phyloP scores from a whole-genome alignment of 2,888 invertebrate species.

The Acanthococcus lagerstroemiae region DNA sequence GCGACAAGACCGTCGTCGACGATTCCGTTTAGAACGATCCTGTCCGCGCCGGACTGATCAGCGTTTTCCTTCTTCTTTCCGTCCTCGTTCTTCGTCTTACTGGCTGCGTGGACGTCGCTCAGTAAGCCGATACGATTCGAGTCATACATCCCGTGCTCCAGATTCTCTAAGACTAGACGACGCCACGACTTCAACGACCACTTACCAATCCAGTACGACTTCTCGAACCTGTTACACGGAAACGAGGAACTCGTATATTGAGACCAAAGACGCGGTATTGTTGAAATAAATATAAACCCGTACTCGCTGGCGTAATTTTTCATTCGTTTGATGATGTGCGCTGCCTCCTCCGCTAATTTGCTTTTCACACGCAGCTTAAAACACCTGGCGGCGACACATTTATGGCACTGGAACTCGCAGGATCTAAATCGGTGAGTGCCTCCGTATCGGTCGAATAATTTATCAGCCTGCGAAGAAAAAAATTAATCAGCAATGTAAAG shows the following conservation, averaged over 20 bases:
- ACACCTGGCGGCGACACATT: conserved; percentile 47
- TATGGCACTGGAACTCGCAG: conserved; percentile 41
- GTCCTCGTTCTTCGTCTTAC: conserved; percentile 21
- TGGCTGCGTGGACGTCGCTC: conserved; percentile 20
- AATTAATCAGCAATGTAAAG: too few species aligned
- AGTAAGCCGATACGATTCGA: not conserved
- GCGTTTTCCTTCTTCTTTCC: conserved; percentile 19
- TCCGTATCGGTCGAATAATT: conserved; percentile 44
- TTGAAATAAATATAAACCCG: not conserved
- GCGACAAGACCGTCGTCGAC: not conserved
- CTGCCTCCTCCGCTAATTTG: conserved; percentile 46
- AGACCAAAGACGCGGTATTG: not conserved
- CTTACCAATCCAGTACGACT: conserved; percentile 47
- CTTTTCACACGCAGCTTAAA: conserved; percentile 44
- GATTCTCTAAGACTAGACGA: conserved; percentile 27
- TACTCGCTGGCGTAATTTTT: conserved; percentile 7
- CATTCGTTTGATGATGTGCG: conserved; percentile 40
- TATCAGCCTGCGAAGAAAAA: conserved; percentile 40
- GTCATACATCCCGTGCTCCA: conserved; percentile 13
- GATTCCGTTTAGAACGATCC: not conserved
- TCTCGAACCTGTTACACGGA: conserved; percentile 17
- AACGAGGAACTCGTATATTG: not conserved
- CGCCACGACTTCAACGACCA: conserved; percentile 48
- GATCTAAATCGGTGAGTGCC: conserved; percentile 44
- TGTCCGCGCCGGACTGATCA: too few species aligned